A percentile compares a stretch with the other conserved stretches of the same genome.
These are phyloP conservation scores for Enteromius argenteus DNA, from an alignment of 2,797 vertebrate species.

Conservation along the genomic window DNA sequence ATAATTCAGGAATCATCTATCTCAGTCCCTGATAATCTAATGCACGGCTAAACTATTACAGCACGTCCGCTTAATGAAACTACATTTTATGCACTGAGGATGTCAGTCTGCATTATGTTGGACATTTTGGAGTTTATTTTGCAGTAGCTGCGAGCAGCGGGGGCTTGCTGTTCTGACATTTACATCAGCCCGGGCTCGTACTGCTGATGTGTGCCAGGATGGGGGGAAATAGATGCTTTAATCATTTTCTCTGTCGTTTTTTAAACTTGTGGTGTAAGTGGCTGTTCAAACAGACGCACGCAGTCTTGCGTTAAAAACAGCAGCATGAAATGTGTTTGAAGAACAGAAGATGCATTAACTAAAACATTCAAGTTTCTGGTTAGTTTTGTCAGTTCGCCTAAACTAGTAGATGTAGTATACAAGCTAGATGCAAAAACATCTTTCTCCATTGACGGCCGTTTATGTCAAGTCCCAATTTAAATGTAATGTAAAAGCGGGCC, in stretches of 20 bases:
- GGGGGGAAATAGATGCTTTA: not conserved
- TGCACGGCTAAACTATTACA: constrained; percentile 55
- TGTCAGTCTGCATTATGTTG: constrained; percentile 59
- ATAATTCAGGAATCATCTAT: constrained; percentile 46
- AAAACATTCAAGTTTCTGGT: not conserved
- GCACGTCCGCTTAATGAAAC: constrained; percentile 24
- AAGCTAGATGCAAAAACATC: too few relatives aligned
- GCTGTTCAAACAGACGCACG: not conserved
- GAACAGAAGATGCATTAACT: not conserved
- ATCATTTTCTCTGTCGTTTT: not conserved
- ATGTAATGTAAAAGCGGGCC: too few relatives aligned
- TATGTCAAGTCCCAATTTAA: not conserved
- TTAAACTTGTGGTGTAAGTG: not conserved
- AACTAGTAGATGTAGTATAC: not conserved
- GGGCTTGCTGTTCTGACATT: constrained; percentile 72
- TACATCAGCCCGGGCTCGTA: constrained; percentile 75
- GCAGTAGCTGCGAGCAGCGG: constrained; percentile 68
- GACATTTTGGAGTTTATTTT: constrained; percentile 56
- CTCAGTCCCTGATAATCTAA: constrained; percentile 59
- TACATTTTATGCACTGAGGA: constrained; percentile 53
- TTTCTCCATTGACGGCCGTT: not conserved
- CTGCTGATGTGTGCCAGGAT: constrained; percentile 32
- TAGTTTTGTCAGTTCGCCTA: not conserved
- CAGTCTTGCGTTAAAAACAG: not conserved
- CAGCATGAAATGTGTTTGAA: not conserved